Evolutionary conservation across 2,797 vertebrate species (phyloP).

Genomic region (Molossus alvarezi): DNA sequence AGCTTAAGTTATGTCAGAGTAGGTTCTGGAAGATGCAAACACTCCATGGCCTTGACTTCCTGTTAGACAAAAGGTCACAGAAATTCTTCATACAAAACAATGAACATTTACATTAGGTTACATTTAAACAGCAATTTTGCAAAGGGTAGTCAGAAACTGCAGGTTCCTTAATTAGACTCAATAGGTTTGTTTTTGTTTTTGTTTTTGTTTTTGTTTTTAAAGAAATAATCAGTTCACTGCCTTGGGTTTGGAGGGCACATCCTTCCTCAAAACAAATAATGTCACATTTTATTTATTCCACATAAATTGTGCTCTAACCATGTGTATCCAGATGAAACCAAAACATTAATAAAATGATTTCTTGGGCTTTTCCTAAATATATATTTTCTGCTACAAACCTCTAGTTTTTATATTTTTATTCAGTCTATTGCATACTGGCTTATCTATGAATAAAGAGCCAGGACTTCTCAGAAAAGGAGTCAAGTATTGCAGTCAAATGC

Average conservation of each 20-base stretch:
- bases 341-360: constrained; percentile 79
- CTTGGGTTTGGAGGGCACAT: constrained; percentile 67
- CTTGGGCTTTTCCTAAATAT: constrained; percentile 74
- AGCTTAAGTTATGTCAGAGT: constrained; percentile 66
- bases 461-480: constrained; percentile 53
- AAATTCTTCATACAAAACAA: constrained; percentile 78
- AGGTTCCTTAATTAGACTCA: constrained; percentile 73
- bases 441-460: constrained; percentile 60
- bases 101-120: constrained; percentile 75
- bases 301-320: constrained; percentile 78
- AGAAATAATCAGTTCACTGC: constrained; percentile 74
- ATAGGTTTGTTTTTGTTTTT: constrained; percentile 66
- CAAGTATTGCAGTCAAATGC: constrained; percentile 38
- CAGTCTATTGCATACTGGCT: constrained; percentile 34
- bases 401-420: constrained; percentile 65
- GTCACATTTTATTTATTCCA: constrained; percentile 79
- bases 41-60: constrained; percentile 72
- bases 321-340: constrained; percentile 76
- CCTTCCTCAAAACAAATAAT: constrained; percentile 74
- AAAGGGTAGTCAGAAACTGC: constrained; percentile 75
- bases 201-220: constrained; percentile 65
- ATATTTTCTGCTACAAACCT: constrained; percentile 70
- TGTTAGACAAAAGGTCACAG: constrained; percentile 66
- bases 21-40: constrained; percentile 56
- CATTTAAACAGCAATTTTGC: constrained; percentile 79